Percentiles rank a stretch among this genome's conserved stretches.
These are phyloP conservation scores for Ferrisia virgata DNA, from an alignment of 2,888 invertebrate species.

Conservation along the genomic window DNA sequence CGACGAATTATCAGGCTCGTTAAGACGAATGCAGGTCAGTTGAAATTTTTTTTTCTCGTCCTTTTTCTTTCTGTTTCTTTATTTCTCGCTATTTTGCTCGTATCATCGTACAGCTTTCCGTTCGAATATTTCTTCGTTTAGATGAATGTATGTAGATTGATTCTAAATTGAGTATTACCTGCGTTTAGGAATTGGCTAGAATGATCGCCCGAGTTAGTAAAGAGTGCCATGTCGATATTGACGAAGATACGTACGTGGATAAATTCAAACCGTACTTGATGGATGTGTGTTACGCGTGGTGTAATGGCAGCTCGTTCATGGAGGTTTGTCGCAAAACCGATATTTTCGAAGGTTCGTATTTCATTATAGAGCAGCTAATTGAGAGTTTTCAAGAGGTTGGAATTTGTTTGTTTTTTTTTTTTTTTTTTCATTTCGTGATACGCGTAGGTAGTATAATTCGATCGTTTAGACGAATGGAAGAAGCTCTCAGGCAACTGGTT, in stretches of 20 bases:
- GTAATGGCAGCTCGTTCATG: slow-evolving; percentile 85
- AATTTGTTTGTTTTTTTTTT: background rate
- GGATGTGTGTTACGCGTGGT: slow-evolving; percentile 96
- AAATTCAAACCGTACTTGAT: slow-evolving; percentile 92
- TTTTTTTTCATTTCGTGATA: slow-evolving; percentile 46
- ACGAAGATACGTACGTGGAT: slow-evolving; percentile 86
- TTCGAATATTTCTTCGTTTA: background rate
- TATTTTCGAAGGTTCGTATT: slow-evolving; percentile 78
- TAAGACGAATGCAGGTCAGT: slow-evolving; percentile 80
- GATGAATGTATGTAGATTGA: too few relatives aligned
- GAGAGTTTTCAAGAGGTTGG: background rate
- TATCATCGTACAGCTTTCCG: too few relatives aligned
- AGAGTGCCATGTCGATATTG: slow-evolving; percentile 80
- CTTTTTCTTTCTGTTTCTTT: background rate
- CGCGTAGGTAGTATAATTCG: slow-evolving; percentile 72
- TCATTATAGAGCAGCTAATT: too few relatives aligned
- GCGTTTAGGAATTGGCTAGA: slow-evolving; percentile 76
- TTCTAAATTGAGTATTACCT: too few relatives aligned
- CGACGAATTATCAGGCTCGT: slow-evolving; percentile 79
- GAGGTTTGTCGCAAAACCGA: slow-evolving; percentile 95
- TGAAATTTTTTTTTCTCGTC: background rate
- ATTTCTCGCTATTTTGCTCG: background rate
- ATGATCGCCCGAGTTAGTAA: slow-evolving; percentile 84
- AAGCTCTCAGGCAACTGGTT: slow-evolving; percentile 89
- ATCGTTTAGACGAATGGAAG: slow-evolving; percentile 93